Percentiles rank a stretch among this genome's conserved stretches.
phyloP scores from a whole-genome alignment of 1,140 invertebrate genomes.

The Drosophila kikkawai region DNA sequence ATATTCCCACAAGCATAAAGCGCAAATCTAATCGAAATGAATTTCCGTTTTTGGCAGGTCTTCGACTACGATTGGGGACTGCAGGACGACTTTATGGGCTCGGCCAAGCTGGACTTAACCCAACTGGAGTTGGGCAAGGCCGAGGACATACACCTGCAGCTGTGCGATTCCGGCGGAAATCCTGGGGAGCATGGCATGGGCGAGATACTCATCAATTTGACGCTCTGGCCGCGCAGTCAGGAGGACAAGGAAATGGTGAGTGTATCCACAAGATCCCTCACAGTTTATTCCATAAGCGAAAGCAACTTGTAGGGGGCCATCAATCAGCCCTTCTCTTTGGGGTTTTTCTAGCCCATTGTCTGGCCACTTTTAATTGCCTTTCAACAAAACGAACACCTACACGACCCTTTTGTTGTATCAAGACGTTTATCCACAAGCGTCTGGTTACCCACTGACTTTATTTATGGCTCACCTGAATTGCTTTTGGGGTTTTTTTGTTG shows the following conservation, averaged over 20 bases:
- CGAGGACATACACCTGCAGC: constrained; percentile 91
- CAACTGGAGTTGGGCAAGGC: constrained; percentile 93
- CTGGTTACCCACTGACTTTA: constrained; percentile 23
- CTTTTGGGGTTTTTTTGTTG: constrained; percentile 5
- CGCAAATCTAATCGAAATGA: constrained; percentile 34
- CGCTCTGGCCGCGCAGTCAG: constrained; percentile 94
- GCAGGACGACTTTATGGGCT: constrained; percentile 99
- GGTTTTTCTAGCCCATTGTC: constrained; percentile 24
- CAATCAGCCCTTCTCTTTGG: constrained; percentile 13
- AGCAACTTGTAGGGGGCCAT: constrained; percentile 1
- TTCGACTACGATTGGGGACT: constrained; percentile 99
- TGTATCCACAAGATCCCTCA: constrained; percentile 38
- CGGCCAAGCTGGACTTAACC: constrained; percentile 93
- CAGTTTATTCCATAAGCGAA: constrained; percentile 21
- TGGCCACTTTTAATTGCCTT: constrained; percentile 45
- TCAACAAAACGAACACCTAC: constrained; percentile 6
- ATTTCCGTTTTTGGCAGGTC: constrained; percentile 87
- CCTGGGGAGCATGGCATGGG: constrained; percentile 88
- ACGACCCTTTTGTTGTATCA: constrained; percentile 8
- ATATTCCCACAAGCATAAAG: constrained; percentile 13
- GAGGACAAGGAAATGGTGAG: constrained; percentile 97
- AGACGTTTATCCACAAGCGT: constrained; percentile 27
- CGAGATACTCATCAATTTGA: constrained; percentile 92
- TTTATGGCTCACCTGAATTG: constrained; percentile 30
- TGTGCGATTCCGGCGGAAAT: constrained; percentile 89